Evolutionary conservation across 2,113 vertebrate genomes (phyloP), one percentile per base, ranked within the genome.

Genomic region (Proteles cristata): DNA sequence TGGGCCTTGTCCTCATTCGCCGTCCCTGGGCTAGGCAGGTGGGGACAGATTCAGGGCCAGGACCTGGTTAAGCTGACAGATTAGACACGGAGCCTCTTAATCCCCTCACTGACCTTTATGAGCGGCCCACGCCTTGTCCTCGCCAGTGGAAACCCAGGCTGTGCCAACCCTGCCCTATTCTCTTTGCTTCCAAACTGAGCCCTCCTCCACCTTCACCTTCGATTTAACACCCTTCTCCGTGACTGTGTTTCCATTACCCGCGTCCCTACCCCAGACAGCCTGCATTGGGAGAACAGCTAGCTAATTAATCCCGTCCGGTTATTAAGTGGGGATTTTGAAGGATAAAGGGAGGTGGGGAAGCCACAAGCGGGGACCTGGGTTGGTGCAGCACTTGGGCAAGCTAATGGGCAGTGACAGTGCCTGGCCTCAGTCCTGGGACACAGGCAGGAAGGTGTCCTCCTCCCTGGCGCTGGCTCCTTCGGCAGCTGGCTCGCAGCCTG

Each of bases 271-370:
- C 58, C 26, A 65, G 63, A 73, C 63, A 50, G 39, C 26, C 81
- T 31, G 65, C 28, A 25, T 43, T 88, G 45, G 88, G 84, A 81
- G 39, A 58, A 63, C 26, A 31, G 66, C 76, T 80, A 81, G 87
- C 90, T 98, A 97, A 98, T 97, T 97, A 96, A 98, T 98, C 88
- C 97, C 96, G 94, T 97, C 98, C 97, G 96, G 98, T 97, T 91
- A 95, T 97, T 98, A 98, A 11, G 11, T 50, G 61, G 81, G 95
- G 97, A 97, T 97, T 97, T 90, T 96, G 69, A 93, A 92, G 97
- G 96, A 96, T 98, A 96, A 97, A 81, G 90, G 69, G 45, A 77
- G 80, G 48, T n/a, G 33, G 77, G 90, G 71, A 79, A 33, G 63
- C 55, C 65, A 45, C 84, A n/a, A 86, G 63, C 7, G 68, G 90